Conservation (phyloP, 2,113 vertebrate genomes). For the Phocoena phocoena region DNA sequence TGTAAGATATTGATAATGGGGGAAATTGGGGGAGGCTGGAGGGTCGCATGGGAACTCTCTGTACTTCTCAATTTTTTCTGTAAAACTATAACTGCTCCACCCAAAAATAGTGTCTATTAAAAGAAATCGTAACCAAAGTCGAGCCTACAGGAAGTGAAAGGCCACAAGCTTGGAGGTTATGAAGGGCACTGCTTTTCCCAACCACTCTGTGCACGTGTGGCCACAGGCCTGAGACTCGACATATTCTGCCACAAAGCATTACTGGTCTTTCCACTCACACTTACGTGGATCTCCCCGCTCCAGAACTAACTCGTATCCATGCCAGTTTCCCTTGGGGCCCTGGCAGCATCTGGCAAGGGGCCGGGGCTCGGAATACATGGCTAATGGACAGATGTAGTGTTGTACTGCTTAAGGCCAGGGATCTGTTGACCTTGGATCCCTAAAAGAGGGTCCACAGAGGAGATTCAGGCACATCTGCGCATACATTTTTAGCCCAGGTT, state of each 20-base stretch:
- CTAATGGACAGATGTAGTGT: neutral
- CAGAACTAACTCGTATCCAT: neutral
- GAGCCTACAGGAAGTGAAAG: neutral
- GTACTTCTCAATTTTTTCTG: neutral
- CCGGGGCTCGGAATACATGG: accelerated
- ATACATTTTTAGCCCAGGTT: neutral
- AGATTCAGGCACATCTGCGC: neutral
- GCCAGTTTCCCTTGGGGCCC: neutral
- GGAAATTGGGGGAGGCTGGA: neutral
- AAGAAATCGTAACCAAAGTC: neutral
- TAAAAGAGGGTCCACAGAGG: no score
- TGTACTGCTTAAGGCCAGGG: neutral
- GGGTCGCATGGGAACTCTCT: neutral
- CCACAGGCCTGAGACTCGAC: neutral
- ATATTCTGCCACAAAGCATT: neutral
- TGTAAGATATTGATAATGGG: neutral
- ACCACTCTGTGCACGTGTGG: neutral
- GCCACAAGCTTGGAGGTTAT: neutral
- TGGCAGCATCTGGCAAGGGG: neutral
- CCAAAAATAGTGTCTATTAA: neutral
- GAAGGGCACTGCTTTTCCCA: neutral
- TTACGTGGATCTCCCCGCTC: neutral
- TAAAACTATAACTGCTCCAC: neutral
- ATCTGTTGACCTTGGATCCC: neutral
- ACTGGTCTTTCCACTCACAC: neutral